Evolutionary conservation across 2,888 invertebrate species (phyloP), one percentile per base, ranked within the genome.

Genomic region (Ochlodes sylvanus): DNA sequence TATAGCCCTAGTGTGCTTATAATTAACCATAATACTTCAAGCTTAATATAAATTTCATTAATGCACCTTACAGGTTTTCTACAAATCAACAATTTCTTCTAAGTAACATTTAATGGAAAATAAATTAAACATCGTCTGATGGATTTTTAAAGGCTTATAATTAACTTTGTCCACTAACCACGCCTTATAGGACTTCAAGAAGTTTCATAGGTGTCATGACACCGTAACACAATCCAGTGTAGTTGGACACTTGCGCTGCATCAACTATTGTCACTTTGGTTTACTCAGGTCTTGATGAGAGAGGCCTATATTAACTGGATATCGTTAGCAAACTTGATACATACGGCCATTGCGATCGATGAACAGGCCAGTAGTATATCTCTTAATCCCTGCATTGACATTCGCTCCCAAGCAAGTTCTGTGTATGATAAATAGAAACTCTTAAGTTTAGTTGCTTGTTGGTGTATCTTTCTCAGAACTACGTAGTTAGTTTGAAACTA

Each of bases 231-330:
- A 73, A 75, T 78, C 84, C 79, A 83, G 77, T 78, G 70, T 60
- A 72, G 68, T 71, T 66, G 72, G 83, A 80, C 74, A 78, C 78
- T 73, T 66, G 74, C 57, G 34, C 70, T 73, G 61, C 71, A 74
- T 75, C 71, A 72, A 73, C 81, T 80, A 76, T 79, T 79, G 17
- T 75, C 69, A 70, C 72, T 74, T 77, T 77, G 72, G 71, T 72
- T 73, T 70, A 72, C 75, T 70, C 52, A 66, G 67, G 63, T 71
- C 68, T 68, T 69, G 75, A 72, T 70, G 73, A 75, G 76, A 71
- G 61, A 69, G 83, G 62, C 79, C 84, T 75, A 69, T 63, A 72
- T 76, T 74, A 74, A 71, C 74, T 85, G 83, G 85, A 71, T 72
- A 74, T 70, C 57, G 57, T 63, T 62, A 60, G 69, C 68, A 64